These are phyloP conservation scores for Apocheima hispidaria DNA, from an alignment of 2,888 invertebrate genomes.

Conservation along the genomic window DNA sequence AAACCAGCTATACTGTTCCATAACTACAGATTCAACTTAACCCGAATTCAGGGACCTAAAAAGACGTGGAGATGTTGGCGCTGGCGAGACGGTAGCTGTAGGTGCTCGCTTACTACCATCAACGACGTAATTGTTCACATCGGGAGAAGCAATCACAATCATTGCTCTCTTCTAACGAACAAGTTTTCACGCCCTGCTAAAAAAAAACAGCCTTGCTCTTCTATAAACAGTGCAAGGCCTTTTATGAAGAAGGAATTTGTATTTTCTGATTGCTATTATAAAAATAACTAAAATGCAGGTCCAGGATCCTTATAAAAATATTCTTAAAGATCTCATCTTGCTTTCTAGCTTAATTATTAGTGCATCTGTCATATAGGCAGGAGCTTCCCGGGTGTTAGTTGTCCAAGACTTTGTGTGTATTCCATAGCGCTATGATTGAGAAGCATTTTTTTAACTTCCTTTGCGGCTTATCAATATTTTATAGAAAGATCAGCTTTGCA, in stretches of 20 bases:
- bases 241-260: background rate
- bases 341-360: too few relatives aligned
- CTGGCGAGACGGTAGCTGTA: conserved; percentile 36
- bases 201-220: background rate
- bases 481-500: too few relatives aligned
- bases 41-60: conserved; percentile 21
- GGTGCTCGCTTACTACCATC: conserved; percentile 30
- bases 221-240: background rate
- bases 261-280: background rate
- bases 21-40: conserved; percentile 34
- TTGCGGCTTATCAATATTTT: too few relatives aligned
- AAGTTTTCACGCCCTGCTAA: background rate
- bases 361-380: too few relatives aligned
- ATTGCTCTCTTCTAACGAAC: background rate
- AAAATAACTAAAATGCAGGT: background rate
- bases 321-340: too few relatives aligned
- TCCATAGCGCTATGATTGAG: too few relatives aligned
- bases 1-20: conserved; percentile 39
- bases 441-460: too few relatives aligned
- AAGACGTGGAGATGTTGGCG: conserved; percentile 37
- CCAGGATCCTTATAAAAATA: too few relatives aligned
- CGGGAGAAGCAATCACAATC: conserved; percentile 33
- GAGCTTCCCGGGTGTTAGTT: too few relatives aligned
- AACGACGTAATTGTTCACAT: conserved; percentile 35
- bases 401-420: too few relatives aligned